Evolutionary conservation across 2,113 vertebrate species (phyloP).

Genomic region (Empidonax traillii): DNA sequence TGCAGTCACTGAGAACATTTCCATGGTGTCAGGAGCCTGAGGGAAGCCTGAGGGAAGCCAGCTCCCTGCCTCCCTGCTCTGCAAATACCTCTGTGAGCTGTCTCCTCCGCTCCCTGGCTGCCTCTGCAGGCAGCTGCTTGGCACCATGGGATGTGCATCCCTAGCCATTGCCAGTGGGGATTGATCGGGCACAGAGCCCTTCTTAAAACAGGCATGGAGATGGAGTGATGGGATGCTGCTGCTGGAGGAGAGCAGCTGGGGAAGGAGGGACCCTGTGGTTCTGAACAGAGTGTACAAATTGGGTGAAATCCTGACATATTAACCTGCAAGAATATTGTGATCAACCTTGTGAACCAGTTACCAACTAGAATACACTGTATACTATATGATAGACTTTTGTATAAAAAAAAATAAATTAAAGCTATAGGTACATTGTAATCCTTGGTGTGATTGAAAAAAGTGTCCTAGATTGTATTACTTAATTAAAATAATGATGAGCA

Average conservation of each 20-base stretch:
- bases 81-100: not conserved
- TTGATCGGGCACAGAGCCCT: not conserved
- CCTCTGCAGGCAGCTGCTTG: not conserved
- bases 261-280: not conserved
- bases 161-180: not conserved
- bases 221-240: not conserved
- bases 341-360: slow-evolving; percentile 65
- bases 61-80: not conserved
- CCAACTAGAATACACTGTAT: slow-evolving; percentile 52
- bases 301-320: slow-evolving; percentile 27
- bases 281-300: not conserved
- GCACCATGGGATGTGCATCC: not conserved
- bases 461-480: slow-evolving; percentile 67
- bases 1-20: not conserved
- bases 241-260: not conserved
- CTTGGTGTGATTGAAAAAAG: slow-evolving; percentile 58
- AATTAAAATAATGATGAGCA: slow-evolving; percentile 67
- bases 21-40: not conserved
- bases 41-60: not conserved
- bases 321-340: slow-evolving; percentile 58
- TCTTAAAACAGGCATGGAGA: not conserved
- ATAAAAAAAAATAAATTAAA: slow-evolving; percentile 51
- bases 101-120: not conserved
- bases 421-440: slow-evolving; percentile 63
- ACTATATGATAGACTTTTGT: slow-evolving; percentile 64